phyloP scores from a whole-genome alignment of 2,113 vertebrate species.

The Zosterops hypoxanthus region DNA sequence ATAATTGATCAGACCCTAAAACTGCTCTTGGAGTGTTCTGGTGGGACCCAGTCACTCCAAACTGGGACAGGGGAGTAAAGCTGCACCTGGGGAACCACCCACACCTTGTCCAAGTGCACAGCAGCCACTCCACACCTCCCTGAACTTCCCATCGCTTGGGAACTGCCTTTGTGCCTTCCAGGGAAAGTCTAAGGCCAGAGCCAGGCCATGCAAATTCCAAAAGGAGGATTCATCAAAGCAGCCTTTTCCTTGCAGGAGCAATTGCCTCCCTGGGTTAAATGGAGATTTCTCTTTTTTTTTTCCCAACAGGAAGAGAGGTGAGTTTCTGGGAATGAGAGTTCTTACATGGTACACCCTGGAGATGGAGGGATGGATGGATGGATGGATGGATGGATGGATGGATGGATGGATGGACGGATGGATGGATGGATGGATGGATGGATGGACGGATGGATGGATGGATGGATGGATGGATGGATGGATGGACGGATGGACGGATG shows the following conservation, averaged over 20 bases:
- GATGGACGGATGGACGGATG: background rate
- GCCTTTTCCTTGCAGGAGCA: background rate
- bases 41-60: background rate
- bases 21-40: background rate
- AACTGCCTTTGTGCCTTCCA: background rate
- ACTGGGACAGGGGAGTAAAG: background rate
- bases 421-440: background rate
- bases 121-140: background rate
- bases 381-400: too few relatives aligned
- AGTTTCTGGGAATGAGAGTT: background rate
- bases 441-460: background rate
- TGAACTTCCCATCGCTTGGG: background rate
- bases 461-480: background rate
- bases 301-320: background rate
- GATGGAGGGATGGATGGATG: too few relatives aligned
- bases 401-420: background rate
- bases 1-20: background rate
- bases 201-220: background rate
- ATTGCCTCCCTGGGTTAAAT: background rate
- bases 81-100: background rate
- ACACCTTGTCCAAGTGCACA: background rate
- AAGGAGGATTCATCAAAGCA: background rate
- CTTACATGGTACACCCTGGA: background rate
- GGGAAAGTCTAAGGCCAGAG: background rate
- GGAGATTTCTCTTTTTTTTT: background rate